Evolutionary conservation across 2,888 invertebrate genomes (phyloP).

Genomic region (Chrysomela aeneicollis): DNA sequence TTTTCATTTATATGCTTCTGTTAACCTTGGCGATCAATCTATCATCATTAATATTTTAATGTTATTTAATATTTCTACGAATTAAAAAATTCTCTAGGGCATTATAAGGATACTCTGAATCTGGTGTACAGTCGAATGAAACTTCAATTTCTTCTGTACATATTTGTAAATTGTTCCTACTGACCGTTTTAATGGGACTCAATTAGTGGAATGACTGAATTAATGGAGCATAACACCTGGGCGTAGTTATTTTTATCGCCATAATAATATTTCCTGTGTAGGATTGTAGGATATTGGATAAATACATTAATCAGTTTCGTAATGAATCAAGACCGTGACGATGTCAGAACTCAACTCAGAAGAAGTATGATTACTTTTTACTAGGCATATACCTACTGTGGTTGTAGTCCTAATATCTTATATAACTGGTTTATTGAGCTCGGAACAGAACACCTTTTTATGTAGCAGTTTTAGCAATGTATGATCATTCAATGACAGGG

Average conservation of each 20-base stretch:
- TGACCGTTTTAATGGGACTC: slow-evolving; percentile 6
- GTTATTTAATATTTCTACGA: background rate
- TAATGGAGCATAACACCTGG: slow-evolving; percentile 19
- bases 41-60: too few species aligned
- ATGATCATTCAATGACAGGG: too few species aligned
- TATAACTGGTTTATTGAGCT: too few species aligned
- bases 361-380: too few species aligned
- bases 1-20: too few species aligned
- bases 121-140: background rate
- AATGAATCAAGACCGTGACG: background rate
- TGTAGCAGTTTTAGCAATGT: too few species aligned
- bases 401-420: too few species aligned
- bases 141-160: background rate
- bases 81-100: background rate
- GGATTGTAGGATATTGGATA: background rate
- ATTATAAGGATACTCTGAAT: background rate
- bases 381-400: too few species aligned
- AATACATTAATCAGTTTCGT: background rate
- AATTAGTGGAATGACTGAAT: slow-evolving; percentile 19
- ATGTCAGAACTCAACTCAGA: too few species aligned
- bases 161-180: background rate
- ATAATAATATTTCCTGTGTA: slow-evolving; percentile 4
- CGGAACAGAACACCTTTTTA: too few species aligned
- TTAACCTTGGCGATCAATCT: too few species aligned
- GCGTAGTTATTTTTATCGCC: background rate